A percentile compares a stretch with the other conserved stretches of the same genome.
phyloP scores from a whole-genome alignment of 2,113 vertebrate species.

The Anthoscopus minutus region DNA sequence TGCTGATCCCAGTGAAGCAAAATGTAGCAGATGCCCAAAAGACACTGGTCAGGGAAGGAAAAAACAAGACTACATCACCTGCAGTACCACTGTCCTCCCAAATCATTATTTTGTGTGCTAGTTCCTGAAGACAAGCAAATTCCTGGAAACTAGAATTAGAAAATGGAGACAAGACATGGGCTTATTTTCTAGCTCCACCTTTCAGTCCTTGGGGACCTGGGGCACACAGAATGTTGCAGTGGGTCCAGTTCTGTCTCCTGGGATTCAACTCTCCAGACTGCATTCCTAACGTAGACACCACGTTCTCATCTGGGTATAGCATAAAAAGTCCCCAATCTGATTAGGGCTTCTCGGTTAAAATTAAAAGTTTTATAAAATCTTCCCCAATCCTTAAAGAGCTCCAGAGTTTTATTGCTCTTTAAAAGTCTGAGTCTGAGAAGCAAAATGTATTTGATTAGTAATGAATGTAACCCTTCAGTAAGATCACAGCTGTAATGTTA shows the following conservation, averaged over 20 bases:
- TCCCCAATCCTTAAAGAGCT: background rate
- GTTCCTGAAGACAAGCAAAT: background rate
- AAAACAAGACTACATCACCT: background rate
- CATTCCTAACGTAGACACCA: background rate
- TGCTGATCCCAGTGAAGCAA: background rate
- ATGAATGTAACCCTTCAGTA: slow-evolving; percentile 51
- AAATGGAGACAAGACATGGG: background rate
- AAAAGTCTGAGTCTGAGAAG: slow-evolving; percentile 21
- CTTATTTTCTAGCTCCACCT: background rate
- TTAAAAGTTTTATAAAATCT: background rate
- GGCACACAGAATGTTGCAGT: background rate
- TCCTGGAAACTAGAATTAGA: background rate
- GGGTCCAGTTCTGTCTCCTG: background rate
- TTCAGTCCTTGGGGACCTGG: background rate
- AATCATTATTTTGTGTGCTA: background rate
- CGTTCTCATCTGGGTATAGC: background rate
- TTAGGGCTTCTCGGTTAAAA: background rate
- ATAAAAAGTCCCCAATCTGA: background rate
- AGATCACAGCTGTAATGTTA: slow-evolving; percentile 70
- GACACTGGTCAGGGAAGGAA: background rate
- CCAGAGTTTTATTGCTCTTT: background rate
- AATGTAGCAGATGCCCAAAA: background rate
- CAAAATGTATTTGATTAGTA: slow-evolving; percentile 10
- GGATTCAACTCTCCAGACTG: background rate
- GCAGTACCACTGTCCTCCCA: background rate